phyloP scores from a whole-genome alignment of 2,888 invertebrate genomes.

The Diplazon laetatorius region DNA sequence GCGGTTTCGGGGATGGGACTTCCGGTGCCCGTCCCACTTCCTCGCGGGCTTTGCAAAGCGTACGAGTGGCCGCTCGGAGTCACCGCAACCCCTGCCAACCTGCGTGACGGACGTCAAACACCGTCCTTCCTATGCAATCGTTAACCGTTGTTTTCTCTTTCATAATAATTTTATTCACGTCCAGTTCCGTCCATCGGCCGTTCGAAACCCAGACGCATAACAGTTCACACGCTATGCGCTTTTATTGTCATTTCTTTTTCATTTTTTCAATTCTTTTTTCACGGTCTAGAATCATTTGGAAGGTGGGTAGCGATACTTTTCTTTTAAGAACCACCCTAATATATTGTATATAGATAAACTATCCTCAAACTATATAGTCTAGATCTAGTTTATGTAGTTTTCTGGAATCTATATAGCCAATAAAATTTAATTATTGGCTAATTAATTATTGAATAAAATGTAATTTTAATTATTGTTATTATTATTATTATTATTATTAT shows the following conservation, averaged over 20 bases:
- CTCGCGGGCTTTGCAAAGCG: constrained; percentile 65
- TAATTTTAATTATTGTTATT: too few species aligned
- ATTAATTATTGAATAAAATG: too few species aligned
- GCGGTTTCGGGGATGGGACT: constrained; percentile 72
- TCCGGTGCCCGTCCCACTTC: constrained; percentile 79
- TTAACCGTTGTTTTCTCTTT: constrained; percentile 62
- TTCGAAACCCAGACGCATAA: constrained; percentile 1
- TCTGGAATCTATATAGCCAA: too few species aligned
- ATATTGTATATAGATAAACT: too few species aligned
- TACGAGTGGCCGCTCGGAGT: constrained; percentile 53
- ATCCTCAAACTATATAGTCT: too few species aligned
- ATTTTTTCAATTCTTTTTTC: too few species aligned
- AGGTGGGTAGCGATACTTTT: too few species aligned
- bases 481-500: too few species aligned
- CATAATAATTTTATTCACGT: constrained; percentile 40
- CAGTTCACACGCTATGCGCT: constrained; percentile 36
- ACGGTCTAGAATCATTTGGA: too few species aligned
- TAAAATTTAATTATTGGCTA: too few species aligned
- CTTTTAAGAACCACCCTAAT: too few species aligned
- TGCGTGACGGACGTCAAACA: constrained; percentile 74
- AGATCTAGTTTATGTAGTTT: too few species aligned
- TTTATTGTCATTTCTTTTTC: not conserved
- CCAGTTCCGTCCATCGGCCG: constrained; percentile 28
- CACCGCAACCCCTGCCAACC: constrained; percentile 73
- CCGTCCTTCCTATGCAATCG: constrained; percentile 62